These are phyloP conservation scores for Drosophila serrata DNA, from an alignment of 1,140 invertebrate genomes.

Conservation along the genomic window DNA sequence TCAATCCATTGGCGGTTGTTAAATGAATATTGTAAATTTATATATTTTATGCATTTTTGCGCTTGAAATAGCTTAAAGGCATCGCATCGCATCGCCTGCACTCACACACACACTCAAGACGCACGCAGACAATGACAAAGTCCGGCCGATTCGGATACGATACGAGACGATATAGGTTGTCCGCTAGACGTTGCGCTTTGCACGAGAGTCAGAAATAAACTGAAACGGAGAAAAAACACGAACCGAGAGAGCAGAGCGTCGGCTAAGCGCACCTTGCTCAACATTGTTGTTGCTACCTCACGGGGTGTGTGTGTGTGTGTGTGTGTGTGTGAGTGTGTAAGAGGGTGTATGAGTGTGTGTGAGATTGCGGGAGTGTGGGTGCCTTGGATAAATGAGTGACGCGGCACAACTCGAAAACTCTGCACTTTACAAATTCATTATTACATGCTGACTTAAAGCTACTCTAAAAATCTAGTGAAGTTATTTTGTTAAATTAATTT, in stretches of 20 bases:
- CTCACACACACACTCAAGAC: conserved; percentile 31
- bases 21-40: conserved; percentile 29
- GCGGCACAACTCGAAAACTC: conserved; percentile 44
- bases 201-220: conserved; percentile 83
- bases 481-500: background rate
- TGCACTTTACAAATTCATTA: conserved; percentile 31
- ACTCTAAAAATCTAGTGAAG: background rate
- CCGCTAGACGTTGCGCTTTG: conserved; percentile 76
- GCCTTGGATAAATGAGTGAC: conserved; percentile 42
- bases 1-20: conserved; percentile 34
- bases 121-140: conserved; percentile 38
- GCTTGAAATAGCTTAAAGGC: conserved; percentile 56
- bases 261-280: conserved; percentile 81
- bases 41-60: conserved; percentile 58
- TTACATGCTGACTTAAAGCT: conserved; percentile 1
- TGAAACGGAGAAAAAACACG: conserved; percentile 60
- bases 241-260: conserved; percentile 58
- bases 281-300: conserved; percentile 66
- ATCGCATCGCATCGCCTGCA: conserved; percentile 49
- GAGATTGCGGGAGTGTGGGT: conserved; percentile 52
- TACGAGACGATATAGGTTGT: conserved; percentile 52
- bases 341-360: conserved; percentile 14
- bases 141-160: conserved; percentile 26
- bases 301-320: conserved; percentile 7
- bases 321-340: conserved; percentile 10